Evolutionary conservation across 2,888 invertebrate species (phyloP), one percentile per base, ranked within the genome.

Genomic region (Fragum fragum): DNA sequence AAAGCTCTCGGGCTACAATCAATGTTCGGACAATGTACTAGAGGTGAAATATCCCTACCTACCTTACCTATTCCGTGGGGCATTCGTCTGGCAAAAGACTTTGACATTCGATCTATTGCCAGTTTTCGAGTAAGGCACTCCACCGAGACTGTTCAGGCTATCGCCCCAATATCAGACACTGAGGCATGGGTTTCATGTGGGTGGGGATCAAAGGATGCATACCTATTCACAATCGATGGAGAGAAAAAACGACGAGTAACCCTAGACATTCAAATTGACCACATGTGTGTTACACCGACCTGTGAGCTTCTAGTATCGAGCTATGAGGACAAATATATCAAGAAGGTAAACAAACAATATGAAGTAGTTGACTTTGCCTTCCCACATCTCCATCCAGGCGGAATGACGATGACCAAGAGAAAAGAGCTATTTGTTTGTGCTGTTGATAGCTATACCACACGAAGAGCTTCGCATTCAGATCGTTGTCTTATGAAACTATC

Each of bases 281-380:
- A 89, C 61, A 83, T 89, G 59, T 79, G 84, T n/a, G 74, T 79
- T 6, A 85, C 77, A 21, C 85, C 87, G 1, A 73, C 79, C 16
- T 86, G 88, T 1, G 87, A 87, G 42, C 52, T 88, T 21, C 85
- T 86, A 28, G 87, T 89, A 23, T 87, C 89, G 5, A 89, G 89
- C 42, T 89, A 89, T 52, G 89, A 89, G 55, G 89, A 87, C 32
- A 89, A 89, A 73, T 88, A 89, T 52, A 86, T 89, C n/a, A 78
- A 85, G 29, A 88, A 88, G 72, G 79, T 89, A 6, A 85, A 88
- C 71, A 87, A 87, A 59, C 81, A 89, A 23, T 73, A 81, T 42
- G 86, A 81, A 7, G 79, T 81, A 5, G 77, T 79, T 55, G 89
- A 89, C 39, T 89, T 89, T 71, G 82, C 87, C 1, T 81, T 81